Evolutionary conservation across 2,888 invertebrate species (phyloP), one percentile per base, ranked within the genome.

Genomic region (Rhagium mordax): DNA sequence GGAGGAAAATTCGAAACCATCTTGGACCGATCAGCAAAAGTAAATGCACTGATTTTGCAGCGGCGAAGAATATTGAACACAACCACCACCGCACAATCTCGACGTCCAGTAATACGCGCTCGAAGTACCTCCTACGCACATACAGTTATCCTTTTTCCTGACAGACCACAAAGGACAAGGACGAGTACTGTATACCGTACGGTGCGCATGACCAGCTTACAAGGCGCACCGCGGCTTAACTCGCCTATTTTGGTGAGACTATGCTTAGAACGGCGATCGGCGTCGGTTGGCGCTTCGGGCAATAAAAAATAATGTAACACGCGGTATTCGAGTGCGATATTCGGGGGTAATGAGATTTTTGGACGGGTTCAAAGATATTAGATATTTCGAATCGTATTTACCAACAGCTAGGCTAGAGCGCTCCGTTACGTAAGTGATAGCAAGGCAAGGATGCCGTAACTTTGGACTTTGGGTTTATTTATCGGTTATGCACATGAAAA

Each of bases 201-300:
- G 47, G 16, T 20, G 78, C 75, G 75, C 77, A 77, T 67, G 74
- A 57, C 70, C 20, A 33, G 48, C 70, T 70, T 49, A 27, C 57
- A 61, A 68, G 10, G 70, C 57, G 48, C 72, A 62, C 53, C 61
- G 64, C 48, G 60, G 59, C 65, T 60, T 71, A 69, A 77, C 70
- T 74, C 75, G 75, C 78, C 78, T 78, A 78, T 78, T 78, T 78
- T 78, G 78, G 78, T 68, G 70, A 74, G 72, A 29, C 41, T 48
- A 21, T 33, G 60, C 59, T n/a, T 41, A 41, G 41, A 41, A 41
- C n/a, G n/a, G 41, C 41, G 41, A 41, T n/a, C n/a, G n/a, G 41
- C 41, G 41, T 13, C 13, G 41, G 41, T 41, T 41, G 41, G 41
- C 41, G 41, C 41, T 41, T 41, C 41, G n/a, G 3, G 41, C 41